Percentiles rank a stretch among this genome's conserved stretches.
These are phyloP conservation scores for Callinectes sapidus DNA, from an alignment of 2,888 invertebrate genomes.

Conservation along the genomic window DNA sequence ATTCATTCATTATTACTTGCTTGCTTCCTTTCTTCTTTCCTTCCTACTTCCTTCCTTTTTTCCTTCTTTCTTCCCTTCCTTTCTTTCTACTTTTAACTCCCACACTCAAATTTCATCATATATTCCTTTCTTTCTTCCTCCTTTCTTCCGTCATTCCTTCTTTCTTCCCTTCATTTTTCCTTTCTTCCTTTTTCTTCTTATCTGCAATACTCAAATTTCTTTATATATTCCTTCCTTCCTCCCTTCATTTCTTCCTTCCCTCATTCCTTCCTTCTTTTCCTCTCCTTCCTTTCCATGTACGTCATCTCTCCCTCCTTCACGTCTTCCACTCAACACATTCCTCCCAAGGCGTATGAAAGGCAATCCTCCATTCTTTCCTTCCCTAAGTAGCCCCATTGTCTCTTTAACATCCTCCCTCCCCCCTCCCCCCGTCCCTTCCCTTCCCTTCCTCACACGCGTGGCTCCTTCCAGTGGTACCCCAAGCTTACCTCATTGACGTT, in stretches of 20 bases:
- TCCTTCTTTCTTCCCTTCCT: too few relatives aligned
- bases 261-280: too few relatives aligned
- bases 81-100: background rate
- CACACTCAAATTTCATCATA: background rate
- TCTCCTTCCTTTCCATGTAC: background rate
- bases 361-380: too few relatives aligned
- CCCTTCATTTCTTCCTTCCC: too few relatives aligned
- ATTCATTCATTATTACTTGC: too few relatives aligned
- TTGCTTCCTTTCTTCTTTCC: too few relatives aligned
- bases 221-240: background rate
- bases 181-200: background rate
- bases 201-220: background rate
- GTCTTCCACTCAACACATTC: background rate
- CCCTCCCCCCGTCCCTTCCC: too few relatives aligned
- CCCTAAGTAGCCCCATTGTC: background rate
- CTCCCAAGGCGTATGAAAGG: too few relatives aligned
- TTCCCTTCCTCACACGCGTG: background rate
- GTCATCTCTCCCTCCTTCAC: background rate
- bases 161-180: background rate
- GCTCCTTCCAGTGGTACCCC: slow-evolving; percentile 84
- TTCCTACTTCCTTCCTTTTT: too few relatives aligned
- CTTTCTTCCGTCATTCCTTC: background rate
- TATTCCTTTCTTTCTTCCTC: background rate
- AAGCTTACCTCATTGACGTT: slow-evolving; percentile 59
- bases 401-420: background rate